phyloP scores from a whole-genome alignment of 2,797 vertebrate species.

The Prunella strophiata region DNA sequence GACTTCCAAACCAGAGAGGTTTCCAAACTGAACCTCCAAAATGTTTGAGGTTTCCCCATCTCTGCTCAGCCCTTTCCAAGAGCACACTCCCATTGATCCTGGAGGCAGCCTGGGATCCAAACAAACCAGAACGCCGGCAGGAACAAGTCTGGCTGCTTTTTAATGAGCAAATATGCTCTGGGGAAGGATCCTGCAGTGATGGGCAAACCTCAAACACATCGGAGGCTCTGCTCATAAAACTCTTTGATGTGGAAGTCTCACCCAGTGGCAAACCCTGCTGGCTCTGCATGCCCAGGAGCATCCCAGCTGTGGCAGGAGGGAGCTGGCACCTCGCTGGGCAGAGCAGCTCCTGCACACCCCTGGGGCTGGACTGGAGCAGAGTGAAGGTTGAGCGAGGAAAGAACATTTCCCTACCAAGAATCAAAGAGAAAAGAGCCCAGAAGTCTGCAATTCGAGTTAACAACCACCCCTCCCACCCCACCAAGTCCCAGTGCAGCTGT shows the following conservation, averaged over 20 bases:
- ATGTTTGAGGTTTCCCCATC: constrained; percentile 75
- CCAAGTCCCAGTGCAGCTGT: neutral
- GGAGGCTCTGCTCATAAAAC: constrained; percentile 21
- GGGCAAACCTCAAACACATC: constrained; percentile 66
- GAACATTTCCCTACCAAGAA: neutral
- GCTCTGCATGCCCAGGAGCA: neutral
- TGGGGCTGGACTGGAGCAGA: neutral
- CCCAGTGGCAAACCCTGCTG: constrained; percentile 4
- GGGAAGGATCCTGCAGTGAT: constrained; percentile 64
- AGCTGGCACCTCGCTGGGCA: neutral
- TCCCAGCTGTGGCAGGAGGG: neutral
- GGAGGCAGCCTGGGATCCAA: constrained; percentile 53
- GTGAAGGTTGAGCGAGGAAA: neutral
- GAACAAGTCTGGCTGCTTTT: constrained; percentile 69
- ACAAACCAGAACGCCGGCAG: constrained; percentile 52
- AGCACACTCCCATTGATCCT: constrained; percentile 72
- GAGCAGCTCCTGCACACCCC: neutral
- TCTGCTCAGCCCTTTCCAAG: constrained; percentile 61
- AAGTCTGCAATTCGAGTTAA: neutral
- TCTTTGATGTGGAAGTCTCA: constrained; percentile 53
- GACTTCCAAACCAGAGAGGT: constrained; percentile 72
- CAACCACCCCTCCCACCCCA: neutral
- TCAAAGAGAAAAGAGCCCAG: neutral
- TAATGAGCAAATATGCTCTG: constrained; percentile 64
- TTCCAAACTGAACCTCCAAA: constrained; percentile 72